Conservation (phyloP, 2,888 invertebrate species). For the Lochmaea crataegi region DNA sequence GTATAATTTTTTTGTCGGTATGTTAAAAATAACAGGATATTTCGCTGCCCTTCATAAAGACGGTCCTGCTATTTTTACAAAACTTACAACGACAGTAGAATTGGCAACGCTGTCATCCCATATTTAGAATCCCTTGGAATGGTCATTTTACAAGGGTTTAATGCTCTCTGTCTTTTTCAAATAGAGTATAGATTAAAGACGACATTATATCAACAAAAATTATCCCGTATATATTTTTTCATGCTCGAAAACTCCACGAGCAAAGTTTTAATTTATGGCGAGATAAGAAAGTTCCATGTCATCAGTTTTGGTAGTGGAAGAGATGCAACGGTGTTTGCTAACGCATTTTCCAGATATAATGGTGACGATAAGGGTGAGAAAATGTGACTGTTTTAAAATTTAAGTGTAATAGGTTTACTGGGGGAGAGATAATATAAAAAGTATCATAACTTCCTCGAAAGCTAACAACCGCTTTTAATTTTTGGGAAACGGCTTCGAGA, state of each 20-base stretch:
- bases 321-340: slow-evolving; percentile 60
- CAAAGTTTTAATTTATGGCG: slow-evolving; percentile 58
- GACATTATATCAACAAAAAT: neutral
- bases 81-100: too few species aligned
- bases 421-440: slow-evolving; percentile 62
- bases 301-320: slow-evolving; percentile 60
- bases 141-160: too few species aligned
- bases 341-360: slow-evolving; percentile 63
- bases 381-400: slow-evolving; percentile 66
- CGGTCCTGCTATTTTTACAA: too few species aligned
- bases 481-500: slow-evolving; percentile 57
- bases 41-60: too few species aligned
- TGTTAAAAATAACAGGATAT: too few species aligned
- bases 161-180: too few species aligned
- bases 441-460: slow-evolving; percentile 57
- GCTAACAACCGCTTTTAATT: slow-evolving; percentile 60
- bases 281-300: slow-evolving; percentile 64
- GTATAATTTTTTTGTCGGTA: too few species aligned
- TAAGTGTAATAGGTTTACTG: slow-evolving; percentile 65
- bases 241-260: slow-evolving; percentile 35
- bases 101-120: too few species aligned
- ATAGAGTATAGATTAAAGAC: neutral
- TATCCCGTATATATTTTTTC: slow-evolving; percentile 9
- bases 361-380: slow-evolving; percentile 62
- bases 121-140: too few species aligned